These are phyloP conservation scores for Alethe castanea DNA, from an alignment of 2,113 vertebrate genomes.

Conservation along the genomic window DNA sequence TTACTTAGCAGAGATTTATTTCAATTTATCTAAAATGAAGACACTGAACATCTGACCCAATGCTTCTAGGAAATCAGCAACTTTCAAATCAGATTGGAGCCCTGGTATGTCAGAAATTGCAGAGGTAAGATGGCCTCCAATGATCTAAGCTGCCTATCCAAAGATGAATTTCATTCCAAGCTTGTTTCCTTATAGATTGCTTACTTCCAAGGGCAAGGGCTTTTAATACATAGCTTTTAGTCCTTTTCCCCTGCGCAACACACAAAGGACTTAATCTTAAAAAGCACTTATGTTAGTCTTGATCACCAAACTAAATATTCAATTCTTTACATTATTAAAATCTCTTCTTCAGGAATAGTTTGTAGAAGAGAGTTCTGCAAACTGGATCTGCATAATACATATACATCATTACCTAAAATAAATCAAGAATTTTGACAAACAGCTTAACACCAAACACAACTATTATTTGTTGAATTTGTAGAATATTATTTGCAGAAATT, in stretches of 20 bases:
- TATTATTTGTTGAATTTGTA: not conserved
- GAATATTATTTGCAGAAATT: not conserved
- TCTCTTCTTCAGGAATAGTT: not conserved
- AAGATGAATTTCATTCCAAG: not conserved
- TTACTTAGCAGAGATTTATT: not conserved
- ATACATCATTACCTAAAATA: not conserved
- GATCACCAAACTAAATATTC: not conserved
- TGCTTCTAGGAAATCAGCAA: not conserved
- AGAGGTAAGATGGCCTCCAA: not conserved
- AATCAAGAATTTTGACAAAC: not conserved
- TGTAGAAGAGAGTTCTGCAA: not conserved
- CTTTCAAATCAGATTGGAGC: not conserved
- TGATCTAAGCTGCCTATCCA: not conserved
- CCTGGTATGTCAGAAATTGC: not conserved
- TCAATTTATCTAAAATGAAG: not conserved
- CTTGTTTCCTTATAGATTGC: not conserved
- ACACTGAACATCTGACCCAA: not conserved
- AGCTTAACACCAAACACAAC: not conserved
- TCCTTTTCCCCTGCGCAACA: not conserved
- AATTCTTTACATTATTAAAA: not conserved
- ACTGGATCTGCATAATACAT: not conserved
- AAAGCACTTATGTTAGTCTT: not conserved
- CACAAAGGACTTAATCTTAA: not conserved
- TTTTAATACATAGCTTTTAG: not conserved
- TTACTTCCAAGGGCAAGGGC: not conserved